Evolutionary conservation across 1,140 invertebrate species (phyloP), one percentile per base, ranked within the genome.

Genomic region (Teleogryllus occipitalis): DNA sequence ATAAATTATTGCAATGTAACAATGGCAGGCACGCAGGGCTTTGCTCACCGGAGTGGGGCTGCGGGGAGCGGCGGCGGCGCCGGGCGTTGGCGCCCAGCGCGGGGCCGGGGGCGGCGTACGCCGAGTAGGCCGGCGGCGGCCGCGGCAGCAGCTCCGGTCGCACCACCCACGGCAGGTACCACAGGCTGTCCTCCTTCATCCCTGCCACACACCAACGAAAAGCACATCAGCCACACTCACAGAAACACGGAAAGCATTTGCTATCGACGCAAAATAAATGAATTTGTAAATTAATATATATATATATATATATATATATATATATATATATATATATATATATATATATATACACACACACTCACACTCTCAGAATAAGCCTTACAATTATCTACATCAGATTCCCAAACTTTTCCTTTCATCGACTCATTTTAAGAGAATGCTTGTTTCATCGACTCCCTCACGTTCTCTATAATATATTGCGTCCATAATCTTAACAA

Each of bases 21-120:
- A 1, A 39, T 39, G 27, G 27, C 5, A 39, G 83, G 86, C 86
- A 86, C 83, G 87, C 86, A 81, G 87, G 86, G 12, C 47, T 39
- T 65, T 47, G 39, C 75, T 75, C n/a, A 49, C 73, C 22, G 79
- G 47, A 22, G 79, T 54, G 7, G 49, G 14, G 22, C 79, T 76
- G n/a, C 79, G 27, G 8, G 75, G 79, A 18, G 72, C 47, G 10
- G 21, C 75, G 76, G 76, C 75, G 27, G 76, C 48, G 49, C 75
- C 79, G 54, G 49, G 49, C 12, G 79, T 22, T 49, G 79, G 48
- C 12, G 75, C 75, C 18, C 76, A 21, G n/a, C n/a, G 21, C n/a
- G 27, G 65, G 22, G 27, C 39, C 8, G 46, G 47, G 18, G 21
- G 21, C 65, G 27, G 79, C 18, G 39, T 39, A 12, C 65, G 8